These are phyloP conservation scores for Nesospiza acunhae DNA, from an alignment of 2,113 vertebrate species.

Conservation along the genomic window DNA sequence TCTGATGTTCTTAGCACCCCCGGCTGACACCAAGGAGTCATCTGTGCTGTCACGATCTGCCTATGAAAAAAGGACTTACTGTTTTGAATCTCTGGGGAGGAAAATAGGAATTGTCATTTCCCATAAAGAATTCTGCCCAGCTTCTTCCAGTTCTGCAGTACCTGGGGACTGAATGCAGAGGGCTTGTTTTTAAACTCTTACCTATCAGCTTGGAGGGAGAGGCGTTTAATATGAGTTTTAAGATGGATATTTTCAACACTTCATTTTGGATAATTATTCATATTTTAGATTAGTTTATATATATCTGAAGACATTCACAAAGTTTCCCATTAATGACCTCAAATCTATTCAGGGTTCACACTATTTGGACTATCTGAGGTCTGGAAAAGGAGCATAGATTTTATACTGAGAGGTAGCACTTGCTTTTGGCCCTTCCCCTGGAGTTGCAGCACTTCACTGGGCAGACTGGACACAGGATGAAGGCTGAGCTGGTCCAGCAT, in stretches of 20 bases:
- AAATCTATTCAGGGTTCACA: background rate
- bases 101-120: conserved; percentile 4
- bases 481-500: background rate
- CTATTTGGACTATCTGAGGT: background rate
- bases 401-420: background rate
- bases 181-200: background rate
- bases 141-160: background rate
- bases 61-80: background rate
- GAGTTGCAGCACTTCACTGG: background rate
- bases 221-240: background rate
- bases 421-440: background rate
- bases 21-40: background rate
- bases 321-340: background rate
- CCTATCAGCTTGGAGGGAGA: background rate
- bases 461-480: background rate
- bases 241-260: background rate
- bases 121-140: background rate
- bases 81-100: background rate
- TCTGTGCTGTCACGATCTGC: conserved; percentile 6
- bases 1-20: conserved; percentile 22
- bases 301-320: background rate
- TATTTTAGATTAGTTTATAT: background rate
- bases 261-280: background rate
- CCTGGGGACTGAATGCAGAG: background rate
- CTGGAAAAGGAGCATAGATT: background rate